Percentiles rank a stretch among this genome's conserved stretches.
Evolutionary conservation across 2,888 invertebrate species (phyloP).

Genomic region (Crioceris asparagi): DNA sequence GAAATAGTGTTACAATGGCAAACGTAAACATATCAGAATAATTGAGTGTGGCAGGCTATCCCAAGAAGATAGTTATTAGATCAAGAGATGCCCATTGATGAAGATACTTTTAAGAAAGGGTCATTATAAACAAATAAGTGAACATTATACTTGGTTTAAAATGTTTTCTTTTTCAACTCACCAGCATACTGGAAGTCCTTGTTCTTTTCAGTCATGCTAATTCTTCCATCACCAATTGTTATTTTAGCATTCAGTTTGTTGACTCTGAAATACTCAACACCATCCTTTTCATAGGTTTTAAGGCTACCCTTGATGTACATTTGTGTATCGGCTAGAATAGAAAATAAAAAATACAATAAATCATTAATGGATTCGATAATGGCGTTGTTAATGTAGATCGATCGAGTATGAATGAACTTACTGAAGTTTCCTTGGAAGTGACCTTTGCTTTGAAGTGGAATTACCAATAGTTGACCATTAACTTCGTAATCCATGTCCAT

Average conservation of each 20-base stretch:
- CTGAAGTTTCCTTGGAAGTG: slow-evolving; percentile 46
- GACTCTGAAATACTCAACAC: slow-evolving; percentile 49
- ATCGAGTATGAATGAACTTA: no score
- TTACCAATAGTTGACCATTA: slow-evolving; percentile 40
- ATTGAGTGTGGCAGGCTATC: no score
- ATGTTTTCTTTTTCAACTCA: slow-evolving; percentile 27
- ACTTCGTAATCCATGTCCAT: slow-evolving; percentile 45
- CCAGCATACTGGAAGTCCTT: slow-evolving; percentile 47
- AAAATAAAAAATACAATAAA: neutral
- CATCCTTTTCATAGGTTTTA: slow-evolving; percentile 47
- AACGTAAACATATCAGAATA: no score
- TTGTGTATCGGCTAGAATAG: slow-evolving; percentile 40
- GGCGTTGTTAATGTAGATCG: no score
- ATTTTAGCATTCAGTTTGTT: slow-evolving; percentile 51
- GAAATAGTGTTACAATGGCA: no score
- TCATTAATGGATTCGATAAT: neutral
- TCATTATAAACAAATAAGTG: no score
- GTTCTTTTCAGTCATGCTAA: slow-evolving; percentile 45
- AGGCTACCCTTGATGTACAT: slow-evolving; percentile 47
- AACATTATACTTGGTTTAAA: no score
- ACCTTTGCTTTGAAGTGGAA: slow-evolving; percentile 43
- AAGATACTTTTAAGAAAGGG: no score
- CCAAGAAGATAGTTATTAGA: no score
- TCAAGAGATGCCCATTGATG: no score
- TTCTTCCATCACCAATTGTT: slow-evolving; percentile 49